Evolutionary conservation across 2,888 invertebrate species (phyloP).

Genomic region (Theretra japonica): DNA sequence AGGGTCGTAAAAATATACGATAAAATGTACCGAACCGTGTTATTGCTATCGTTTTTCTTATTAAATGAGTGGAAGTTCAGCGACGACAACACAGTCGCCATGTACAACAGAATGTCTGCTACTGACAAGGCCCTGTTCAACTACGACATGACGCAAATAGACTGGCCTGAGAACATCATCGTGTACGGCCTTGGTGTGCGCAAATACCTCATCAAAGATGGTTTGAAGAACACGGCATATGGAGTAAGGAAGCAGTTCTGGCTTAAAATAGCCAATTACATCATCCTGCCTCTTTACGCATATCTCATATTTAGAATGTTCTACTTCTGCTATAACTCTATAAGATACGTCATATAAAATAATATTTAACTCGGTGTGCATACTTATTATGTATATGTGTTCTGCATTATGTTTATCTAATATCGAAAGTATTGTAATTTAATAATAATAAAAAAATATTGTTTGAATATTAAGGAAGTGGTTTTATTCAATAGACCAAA

Average conservation of each 20-base stretch:
- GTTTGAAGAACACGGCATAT: background rate
- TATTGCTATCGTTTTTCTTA: conserved; percentile 31
- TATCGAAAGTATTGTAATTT: too few relatives aligned
- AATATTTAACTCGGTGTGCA: background rate
- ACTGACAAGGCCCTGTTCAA: conserved; percentile 40
- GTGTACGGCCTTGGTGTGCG: background rate
- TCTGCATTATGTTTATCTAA: too few relatives aligned
- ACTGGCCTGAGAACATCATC: conserved; percentile 14
- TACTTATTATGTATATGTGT: too few relatives aligned
- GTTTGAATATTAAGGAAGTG: too few relatives aligned
- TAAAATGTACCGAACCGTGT: conserved; percentile 35
- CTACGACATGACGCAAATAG: conserved; percentile 36
- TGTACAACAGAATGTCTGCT: conserved; percentile 33
- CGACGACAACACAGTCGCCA: conserved; percentile 25
- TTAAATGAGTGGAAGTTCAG: conserved; percentile 35
- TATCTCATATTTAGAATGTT: background rate
- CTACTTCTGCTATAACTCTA: background rate
- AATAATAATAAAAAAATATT: too few relatives aligned
- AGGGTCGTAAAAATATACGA: conserved; percentile 37
- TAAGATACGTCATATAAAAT: background rate
- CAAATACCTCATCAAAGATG: conserved; percentile 16
- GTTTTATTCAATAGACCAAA: too few relatives aligned
- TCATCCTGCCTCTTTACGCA: background rate
- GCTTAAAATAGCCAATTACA: background rate
- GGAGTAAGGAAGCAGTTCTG: conserved; percentile 3